Base-by-base conservation (phyloP, 2,113 vertebrate species). In the Channa argus region DNA sequence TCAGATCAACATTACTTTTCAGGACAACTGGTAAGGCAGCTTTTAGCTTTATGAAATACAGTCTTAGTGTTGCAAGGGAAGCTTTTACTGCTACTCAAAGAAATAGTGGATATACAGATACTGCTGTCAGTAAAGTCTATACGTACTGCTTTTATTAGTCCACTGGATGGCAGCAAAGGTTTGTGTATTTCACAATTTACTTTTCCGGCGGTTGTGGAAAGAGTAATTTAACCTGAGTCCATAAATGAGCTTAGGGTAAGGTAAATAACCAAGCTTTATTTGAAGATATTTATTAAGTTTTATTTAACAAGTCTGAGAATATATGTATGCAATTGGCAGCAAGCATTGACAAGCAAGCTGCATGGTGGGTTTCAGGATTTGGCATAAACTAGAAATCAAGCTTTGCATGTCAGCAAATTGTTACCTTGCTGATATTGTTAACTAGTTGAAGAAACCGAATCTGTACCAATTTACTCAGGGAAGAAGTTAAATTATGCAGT, bases 111-210 rank as follows among this genome's bases (percentile, higher is more conserved):
- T 5, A 7, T 55, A 7, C 24, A 52, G 9, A 58, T 24, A 24
- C 24, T 24, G 24, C 24, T 24, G 24, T 24, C 3, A 5, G 8
- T 56, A 37, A 1, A 3, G 3, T 82, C 10, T 66, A 4, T 12
- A 52, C 83, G 79, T 74, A 83, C 59, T 84, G 10, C 6, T 58
- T n/a, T 14, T 51, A 0, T 67, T 11, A 37, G 33, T 70, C 87
- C 93, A 91, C 88, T 75, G 51, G 93, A 68, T 88, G 93, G 91
- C 81, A 88, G 84, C 89, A 91, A 62, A 83, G 54, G 33, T 83
- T 65, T 59, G 55, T 60, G 36, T 38, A 82, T 77, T 44, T 46
- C 15, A 43, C 15, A 14, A 11, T 79, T 56, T 43, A 6, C 10
- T 24, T 61, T 47, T 4, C 14, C 11, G 8, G 13, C 24, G 0